A percentile compares a stretch with the other conserved stretches of the same genome.
phyloP scores from a whole-genome alignment of 2,113 vertebrate genomes.

The Poeciliopsis prolifica region DNA sequence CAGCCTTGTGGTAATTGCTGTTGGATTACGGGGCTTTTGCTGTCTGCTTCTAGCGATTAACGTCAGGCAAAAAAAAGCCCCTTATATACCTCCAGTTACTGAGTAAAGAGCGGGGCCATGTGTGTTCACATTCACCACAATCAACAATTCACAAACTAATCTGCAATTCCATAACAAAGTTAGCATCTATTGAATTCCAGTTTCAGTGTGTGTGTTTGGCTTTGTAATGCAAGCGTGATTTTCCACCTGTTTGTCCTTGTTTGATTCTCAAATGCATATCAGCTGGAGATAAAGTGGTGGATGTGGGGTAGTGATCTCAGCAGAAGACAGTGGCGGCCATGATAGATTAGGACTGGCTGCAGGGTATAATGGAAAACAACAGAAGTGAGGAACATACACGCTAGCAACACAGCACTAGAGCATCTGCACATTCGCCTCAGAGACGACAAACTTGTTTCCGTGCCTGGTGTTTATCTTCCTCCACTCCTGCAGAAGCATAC shows the following conservation, averaged over 20 bases:
- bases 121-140: slow-evolving; percentile 7
- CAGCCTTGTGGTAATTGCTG: slow-evolving; percentile 67
- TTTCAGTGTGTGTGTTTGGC: slow-evolving; percentile 9
- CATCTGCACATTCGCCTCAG: slow-evolving; percentile 38
- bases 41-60: slow-evolving; percentile 66
- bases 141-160: slow-evolving; percentile 23
- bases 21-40: slow-evolving; percentile 71
- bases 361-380: slow-evolving; percentile 56
- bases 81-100: slow-evolving; percentile 48
- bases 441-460: slow-evolving; percentile 52
- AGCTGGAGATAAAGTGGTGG: slow-evolving; percentile 36
- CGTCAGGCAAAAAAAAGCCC: slow-evolving; percentile 51
- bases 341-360: slow-evolving; percentile 55
- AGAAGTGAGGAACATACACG: slow-evolving; percentile 29
- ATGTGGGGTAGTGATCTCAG: slow-evolving; percentile 43
- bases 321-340: slow-evolving; percentile 42
- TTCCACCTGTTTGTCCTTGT: slow-evolving; percentile 32
- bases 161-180: slow-evolving; percentile 22
- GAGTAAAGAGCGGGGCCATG: slow-evolving; percentile 16
- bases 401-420: slow-evolving; percentile 21
- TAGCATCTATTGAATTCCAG: slow-evolving; percentile 8
- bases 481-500: slow-evolving; percentile 44
- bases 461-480: slow-evolving; percentile 60
- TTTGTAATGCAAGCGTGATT: neutral
- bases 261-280: slow-evolving; percentile 30